These are phyloP conservation scores for Lasioglossum figueresi DNA, from an alignment of 2,888 invertebrate genomes.

Conservation along the genomic window DNA sequence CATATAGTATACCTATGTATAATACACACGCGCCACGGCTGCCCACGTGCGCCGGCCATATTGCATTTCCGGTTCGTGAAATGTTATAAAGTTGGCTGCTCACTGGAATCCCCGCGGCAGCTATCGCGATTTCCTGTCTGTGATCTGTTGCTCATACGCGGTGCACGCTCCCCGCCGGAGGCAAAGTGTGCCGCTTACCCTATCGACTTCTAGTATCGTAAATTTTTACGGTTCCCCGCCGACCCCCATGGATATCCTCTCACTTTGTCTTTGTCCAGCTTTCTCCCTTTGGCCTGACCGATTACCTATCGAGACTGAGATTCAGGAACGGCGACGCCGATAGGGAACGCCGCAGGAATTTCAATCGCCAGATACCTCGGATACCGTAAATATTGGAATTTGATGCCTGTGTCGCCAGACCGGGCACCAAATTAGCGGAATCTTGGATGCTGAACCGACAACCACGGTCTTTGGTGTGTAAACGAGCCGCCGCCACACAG, in stretches of 20 bases:
- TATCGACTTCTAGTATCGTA: slow-evolving; percentile 28
- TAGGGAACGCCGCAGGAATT: slow-evolving; percentile 19
- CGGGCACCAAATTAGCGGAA: slow-evolving; percentile 11
- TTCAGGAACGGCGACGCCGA: slow-evolving; percentile 17
- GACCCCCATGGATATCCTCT: not conserved
- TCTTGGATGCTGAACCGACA: not conserved
- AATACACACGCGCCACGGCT: slow-evolving; percentile 27
- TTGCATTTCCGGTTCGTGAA: slow-evolving; percentile 76
- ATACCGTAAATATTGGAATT: slow-evolving; percentile 37
- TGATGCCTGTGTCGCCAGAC: slow-evolving; percentile 13
- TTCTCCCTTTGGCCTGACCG: not conserved
- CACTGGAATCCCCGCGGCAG: slow-evolving; percentile 59
- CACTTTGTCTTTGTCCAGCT: not conserved
- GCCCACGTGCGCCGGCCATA: slow-evolving; percentile 70
- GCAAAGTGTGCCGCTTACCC: slow-evolving; percentile 31
- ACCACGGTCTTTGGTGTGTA: not conserved
- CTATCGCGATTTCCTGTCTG: slow-evolving; percentile 78
- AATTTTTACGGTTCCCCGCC: slow-evolving; percentile 27
- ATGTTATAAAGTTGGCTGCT: slow-evolving; percentile 71
- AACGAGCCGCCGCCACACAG: not conserved
- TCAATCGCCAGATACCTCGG: slow-evolving; percentile 30
- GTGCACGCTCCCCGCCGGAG: slow-evolving; percentile 22
- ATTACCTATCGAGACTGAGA: not conserved
- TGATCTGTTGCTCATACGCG: slow-evolving; percentile 65
- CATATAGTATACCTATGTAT: slow-evolving; percentile 31